Evolutionary conservation across 2,888 invertebrate species (phyloP).

Genomic region (Zygaena filipendulae): DNA sequence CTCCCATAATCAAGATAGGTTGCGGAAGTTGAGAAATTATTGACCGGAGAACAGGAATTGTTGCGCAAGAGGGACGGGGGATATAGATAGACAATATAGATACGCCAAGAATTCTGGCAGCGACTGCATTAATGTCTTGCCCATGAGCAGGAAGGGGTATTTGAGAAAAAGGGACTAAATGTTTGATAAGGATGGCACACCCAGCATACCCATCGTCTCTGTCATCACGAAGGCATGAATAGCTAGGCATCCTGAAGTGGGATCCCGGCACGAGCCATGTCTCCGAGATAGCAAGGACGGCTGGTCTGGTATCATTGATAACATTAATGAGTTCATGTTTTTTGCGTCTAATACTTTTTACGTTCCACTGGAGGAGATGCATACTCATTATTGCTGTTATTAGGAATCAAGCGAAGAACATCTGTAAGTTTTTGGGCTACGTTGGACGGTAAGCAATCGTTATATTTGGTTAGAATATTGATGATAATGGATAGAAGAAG

Average conservation of each 20-base stretch:
- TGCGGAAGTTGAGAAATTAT: constrained; percentile 5
- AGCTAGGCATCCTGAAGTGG: constrained; percentile 12
- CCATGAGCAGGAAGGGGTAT: constrained; percentile 9
- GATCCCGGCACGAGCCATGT: constrained; percentile 15
- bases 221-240: constrained; percentile 18
- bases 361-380: constrained; percentile 12
- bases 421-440: too few relatives aligned
- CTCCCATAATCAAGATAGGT: constrained; percentile 9
- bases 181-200: constrained; percentile 8
- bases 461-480: too few relatives aligned
- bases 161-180: constrained; percentile 8
- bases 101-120: constrained; percentile 10
- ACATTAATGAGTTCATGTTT: constrained; percentile 10
- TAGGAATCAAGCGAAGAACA: too few relatives aligned
- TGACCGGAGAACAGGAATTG: constrained; percentile 2
- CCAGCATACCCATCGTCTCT: constrained; percentile 17
- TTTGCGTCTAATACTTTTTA: constrained; percentile 11
- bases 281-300: constrained; percentile 12
- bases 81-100: constrained; percentile 14
- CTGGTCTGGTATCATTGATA: constrained; percentile 6
- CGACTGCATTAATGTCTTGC: constrained; percentile 11
- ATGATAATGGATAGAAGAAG: too few relatives aligned
- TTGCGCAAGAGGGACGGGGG: constrained; percentile 8
- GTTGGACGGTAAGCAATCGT: too few relatives aligned
- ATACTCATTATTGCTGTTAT: constrained; percentile 3